These are phyloP conservation scores for Entomobrya proxima DNA, from an alignment of 2,888 invertebrate genomes.

Conservation along the genomic window DNA sequence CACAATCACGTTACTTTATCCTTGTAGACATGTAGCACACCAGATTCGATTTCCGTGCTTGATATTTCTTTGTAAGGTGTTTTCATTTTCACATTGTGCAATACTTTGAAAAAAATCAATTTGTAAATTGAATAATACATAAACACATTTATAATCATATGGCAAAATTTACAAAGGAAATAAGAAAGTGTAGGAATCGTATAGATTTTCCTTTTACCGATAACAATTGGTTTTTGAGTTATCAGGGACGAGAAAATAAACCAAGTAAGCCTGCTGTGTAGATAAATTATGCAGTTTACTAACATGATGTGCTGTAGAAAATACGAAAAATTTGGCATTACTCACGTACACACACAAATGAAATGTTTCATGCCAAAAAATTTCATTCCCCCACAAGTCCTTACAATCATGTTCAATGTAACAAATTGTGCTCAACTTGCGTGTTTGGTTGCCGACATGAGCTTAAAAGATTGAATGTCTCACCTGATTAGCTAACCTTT, in stretches of 20 bases:
- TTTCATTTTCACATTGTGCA: background rate
- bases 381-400: background rate
- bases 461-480: conserved; percentile 47
- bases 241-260: background rate
- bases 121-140: conserved; percentile 28
- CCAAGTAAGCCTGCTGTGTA: conserved; percentile 21
- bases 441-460: conserved; percentile 30
- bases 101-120: conserved; percentile 19
- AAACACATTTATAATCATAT: background rate
- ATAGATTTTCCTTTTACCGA: background rate
- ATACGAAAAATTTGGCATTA: background rate
- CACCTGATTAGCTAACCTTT: conserved; percentile 53
- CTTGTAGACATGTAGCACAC: too few relatives aligned
- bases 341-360: background rate
- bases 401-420: background rate
- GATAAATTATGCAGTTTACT: conserved; percentile 50
- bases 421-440: conserved; percentile 22
- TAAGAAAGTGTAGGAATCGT: background rate
- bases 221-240: conserved; percentile 31
- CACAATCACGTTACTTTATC: too few relatives aligned
- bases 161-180: background rate
- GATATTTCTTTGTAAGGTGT: background rate
- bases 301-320: conserved; percentile 23
- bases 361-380: background rate
- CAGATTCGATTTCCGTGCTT: conserved; percentile 39